Conservation (phyloP, 2,797 vertebrate genomes). For the Amblyraja radiata region DNA sequence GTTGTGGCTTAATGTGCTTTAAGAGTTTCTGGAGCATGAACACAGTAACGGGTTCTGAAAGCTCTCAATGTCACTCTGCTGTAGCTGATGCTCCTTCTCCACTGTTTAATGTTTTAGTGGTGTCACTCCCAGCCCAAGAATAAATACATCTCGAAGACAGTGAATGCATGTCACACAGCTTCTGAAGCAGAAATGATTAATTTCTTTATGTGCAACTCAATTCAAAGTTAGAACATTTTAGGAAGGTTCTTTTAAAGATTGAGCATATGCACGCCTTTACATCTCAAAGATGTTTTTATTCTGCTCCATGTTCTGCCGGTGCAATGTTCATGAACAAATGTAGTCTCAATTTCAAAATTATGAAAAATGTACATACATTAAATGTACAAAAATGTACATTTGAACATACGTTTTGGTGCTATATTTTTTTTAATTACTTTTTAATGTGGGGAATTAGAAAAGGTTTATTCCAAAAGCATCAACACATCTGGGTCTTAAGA, state of each 20-base stretch:
- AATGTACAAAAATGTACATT: neutral
- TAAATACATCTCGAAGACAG: constrained; percentile 33
- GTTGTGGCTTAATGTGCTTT: constrained; percentile 42
- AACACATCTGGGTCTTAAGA: no score
- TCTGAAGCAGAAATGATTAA: constrained; percentile 13
- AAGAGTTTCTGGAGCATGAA: constrained; percentile 40
- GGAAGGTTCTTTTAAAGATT: neutral
- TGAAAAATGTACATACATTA: neutral
- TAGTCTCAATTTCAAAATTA: neutral
- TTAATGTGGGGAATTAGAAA: neutral
- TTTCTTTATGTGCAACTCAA: constrained; percentile 21
- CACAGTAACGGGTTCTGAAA: constrained; percentile 45
- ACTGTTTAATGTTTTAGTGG: constrained; percentile 33
- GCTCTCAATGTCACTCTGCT: constrained; percentile 43
- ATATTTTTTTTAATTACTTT: neutral
- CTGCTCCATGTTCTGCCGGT: neutral
- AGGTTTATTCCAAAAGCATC: neutral
- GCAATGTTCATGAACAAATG: neutral
- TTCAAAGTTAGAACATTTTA: constrained; percentile 27
- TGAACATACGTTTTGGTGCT: constrained; percentile 4
- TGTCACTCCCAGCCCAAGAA: constrained; percentile 35
- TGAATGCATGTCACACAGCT: neutral
- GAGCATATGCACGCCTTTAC: neutral
- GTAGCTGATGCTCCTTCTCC: constrained; percentile 40
- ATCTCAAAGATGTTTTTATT: neutral